Conservation (phyloP, 1,140 invertebrate species). For the Drosophila azteca region DNA sequence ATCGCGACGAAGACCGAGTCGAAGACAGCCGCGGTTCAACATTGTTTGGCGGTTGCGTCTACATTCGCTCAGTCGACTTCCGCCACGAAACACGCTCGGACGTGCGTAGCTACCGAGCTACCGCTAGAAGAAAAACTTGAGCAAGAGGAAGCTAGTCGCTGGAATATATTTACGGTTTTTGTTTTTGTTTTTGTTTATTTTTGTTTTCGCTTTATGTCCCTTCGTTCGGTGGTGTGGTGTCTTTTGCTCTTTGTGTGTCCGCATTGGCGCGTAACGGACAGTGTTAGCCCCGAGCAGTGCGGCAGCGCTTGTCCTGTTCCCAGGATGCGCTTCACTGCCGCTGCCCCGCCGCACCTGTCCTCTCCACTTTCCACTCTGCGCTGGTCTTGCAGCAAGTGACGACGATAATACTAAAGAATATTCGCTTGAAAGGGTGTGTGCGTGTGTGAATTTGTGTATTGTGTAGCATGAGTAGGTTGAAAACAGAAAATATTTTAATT, state of each 20-base stretch:
- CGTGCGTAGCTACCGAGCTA: constrained; percentile 49
- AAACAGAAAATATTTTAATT: constrained; percentile 33
- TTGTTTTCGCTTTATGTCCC: neutral
- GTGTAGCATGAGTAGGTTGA: too few relatives aligned
- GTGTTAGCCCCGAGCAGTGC: constrained; percentile 32
- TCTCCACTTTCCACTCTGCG: neutral
- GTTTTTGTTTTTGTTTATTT: constrained; percentile 27
- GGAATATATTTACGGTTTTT: constrained; percentile 45
- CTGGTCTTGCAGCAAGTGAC: constrained; percentile 18
- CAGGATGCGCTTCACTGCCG: constrained; percentile 74
- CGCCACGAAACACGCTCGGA: constrained; percentile 73
- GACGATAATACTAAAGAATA: neutral
- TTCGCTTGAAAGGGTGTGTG: constrained; percentile 16
- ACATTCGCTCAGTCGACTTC: constrained; percentile 72
- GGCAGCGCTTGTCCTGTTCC: constrained; percentile 18
- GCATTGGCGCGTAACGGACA: constrained; percentile 66
- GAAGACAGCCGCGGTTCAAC: constrained; percentile 13
- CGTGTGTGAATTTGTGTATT: constrained; percentile 38
- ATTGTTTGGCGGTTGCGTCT: constrained; percentile 20
- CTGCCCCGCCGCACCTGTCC: constrained; percentile 70
- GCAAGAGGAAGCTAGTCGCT: constrained; percentile 7
- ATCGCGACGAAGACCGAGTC: constrained; percentile 27
- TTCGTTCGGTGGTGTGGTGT: constrained; percentile 53
- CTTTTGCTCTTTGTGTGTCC: constrained; percentile 23
- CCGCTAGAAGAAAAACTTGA: neutral